A percentile compares a stretch with the other conserved stretches of the same genome.
phyloP scores from a whole-genome alignment of 2,113 vertebrate genomes.

The Brachyistius frenatus region DNA sequence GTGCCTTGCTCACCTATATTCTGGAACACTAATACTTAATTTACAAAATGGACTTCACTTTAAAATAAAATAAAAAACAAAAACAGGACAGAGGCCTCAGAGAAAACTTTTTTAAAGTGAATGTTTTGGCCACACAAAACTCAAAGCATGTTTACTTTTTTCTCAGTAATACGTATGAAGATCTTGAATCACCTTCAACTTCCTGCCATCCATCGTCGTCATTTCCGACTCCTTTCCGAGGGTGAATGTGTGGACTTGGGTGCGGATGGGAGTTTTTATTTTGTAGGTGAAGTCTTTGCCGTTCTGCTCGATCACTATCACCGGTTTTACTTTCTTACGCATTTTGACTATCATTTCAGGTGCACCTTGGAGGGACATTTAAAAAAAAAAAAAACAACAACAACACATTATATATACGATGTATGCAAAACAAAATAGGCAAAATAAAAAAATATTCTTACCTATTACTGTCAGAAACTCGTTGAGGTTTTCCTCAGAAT shows the following conservation, averaged over 20 bases:
- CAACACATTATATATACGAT: accelerated
- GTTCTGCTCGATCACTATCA: slow-evolving; percentile 86
- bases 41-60: neutral
- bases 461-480: slow-evolving; percentile 85
- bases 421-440: accelerated
- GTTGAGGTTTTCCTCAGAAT: slow-evolving; percentile 86
- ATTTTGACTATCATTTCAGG: slow-evolving; percentile 85
- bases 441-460: slow-evolving; percentile 67
- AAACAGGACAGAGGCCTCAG: too few species aligned
- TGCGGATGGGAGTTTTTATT: slow-evolving; percentile 83
- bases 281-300: slow-evolving; percentile 86
- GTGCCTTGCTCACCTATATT: too few species aligned
- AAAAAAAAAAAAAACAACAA: neutral
- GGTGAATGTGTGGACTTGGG: slow-evolving; percentile 82
- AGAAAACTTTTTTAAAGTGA: too few species aligned
- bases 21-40: too few species aligned
- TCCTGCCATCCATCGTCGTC: slow-evolving; percentile 70
- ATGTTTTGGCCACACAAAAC: neutral
- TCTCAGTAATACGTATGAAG: too few species aligned
- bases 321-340: slow-evolving; percentile 85
- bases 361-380: slow-evolving; percentile 70
- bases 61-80: neutral
- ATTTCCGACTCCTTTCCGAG: slow-evolving; percentile 87
- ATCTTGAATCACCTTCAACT: slow-evolving; percentile 69
- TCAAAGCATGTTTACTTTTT: too few species aligned